Conservation (phyloP, 2,888 invertebrate species). For the Andrena bicolor region DNA sequence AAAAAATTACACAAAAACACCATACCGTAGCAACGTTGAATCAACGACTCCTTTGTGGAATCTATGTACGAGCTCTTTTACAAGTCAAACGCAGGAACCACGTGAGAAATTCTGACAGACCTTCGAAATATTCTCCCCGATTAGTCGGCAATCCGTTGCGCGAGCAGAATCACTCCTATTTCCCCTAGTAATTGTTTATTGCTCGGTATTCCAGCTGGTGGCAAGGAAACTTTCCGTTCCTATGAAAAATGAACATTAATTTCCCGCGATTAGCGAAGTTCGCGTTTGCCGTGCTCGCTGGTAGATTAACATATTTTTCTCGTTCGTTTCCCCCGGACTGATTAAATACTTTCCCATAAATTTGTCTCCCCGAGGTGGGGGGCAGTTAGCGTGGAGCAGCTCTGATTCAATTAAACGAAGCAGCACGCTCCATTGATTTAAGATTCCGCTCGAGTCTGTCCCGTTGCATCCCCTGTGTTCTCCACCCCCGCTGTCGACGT, state of each 20-base stretch:
- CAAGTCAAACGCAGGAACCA: not conserved
- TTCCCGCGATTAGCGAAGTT: constrained; percentile 37
- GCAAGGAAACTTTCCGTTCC: not conserved
- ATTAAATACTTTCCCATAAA: constrained; percentile 57
- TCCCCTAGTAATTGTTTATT: not conserved
- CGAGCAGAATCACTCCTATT: not conserved
- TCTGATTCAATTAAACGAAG: constrained; percentile 54
- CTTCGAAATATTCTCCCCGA: not conserved
- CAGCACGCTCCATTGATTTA: constrained; percentile 50
- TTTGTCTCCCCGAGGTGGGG: constrained; percentile 32
- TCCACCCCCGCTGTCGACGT: not conserved
- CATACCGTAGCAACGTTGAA: not conserved
- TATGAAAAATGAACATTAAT: constrained; percentile 26
- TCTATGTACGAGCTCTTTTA: not conserved
- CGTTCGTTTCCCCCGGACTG: constrained; percentile 37
- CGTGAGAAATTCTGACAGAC: not conserved
- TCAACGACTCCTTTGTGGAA: not conserved
- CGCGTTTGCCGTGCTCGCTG: constrained; percentile 19
- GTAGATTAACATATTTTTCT: constrained; percentile 46
- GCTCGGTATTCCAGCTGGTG: not conserved
- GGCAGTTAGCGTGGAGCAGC: constrained; percentile 7
- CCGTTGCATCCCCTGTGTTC: constrained; percentile 4
- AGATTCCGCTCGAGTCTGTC: constrained; percentile 31
- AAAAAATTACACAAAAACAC: constrained; percentile 3
- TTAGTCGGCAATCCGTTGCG: not conserved